phyloP scores from a whole-genome alignment of 2,888 invertebrate genomes.

The Tillus elongatus region DNA sequence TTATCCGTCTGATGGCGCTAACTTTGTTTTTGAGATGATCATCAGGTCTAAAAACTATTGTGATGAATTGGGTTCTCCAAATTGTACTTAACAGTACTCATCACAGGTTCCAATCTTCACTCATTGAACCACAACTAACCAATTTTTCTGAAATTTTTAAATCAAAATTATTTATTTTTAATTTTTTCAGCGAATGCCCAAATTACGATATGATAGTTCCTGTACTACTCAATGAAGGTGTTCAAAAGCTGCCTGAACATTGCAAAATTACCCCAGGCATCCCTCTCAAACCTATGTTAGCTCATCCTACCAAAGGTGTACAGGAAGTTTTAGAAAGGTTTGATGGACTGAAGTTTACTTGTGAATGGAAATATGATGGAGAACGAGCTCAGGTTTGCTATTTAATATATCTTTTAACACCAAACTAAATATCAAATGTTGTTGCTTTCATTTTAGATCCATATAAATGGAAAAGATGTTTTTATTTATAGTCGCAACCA shows the following conservation, averaged over 20 bases:
- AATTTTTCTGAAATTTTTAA: too few species aligned
- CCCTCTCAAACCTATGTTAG: constrained; percentile 97
- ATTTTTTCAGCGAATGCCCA: constrained; percentile 78
- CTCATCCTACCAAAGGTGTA: constrained; percentile 94
- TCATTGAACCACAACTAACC: too few species aligned
- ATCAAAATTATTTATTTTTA: constrained; percentile 29
- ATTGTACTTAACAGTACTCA: too few species aligned
- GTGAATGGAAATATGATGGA: constrained; percentile 99
- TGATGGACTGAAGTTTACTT: constrained; percentile 75
- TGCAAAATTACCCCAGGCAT: constrained; percentile 87
- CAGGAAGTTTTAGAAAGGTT: constrained; percentile 73
- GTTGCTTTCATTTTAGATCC: constrained; percentile 50
- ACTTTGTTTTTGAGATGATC: too few species aligned
- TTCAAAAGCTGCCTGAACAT: constrained; percentile 60
- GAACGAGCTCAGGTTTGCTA: constrained; percentile 81
- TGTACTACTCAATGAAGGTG: constrained; percentile 67
- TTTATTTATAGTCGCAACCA: constrained; percentile 92
- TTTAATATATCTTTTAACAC: background rate
- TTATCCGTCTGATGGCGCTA: too few species aligned
- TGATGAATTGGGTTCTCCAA: too few species aligned
- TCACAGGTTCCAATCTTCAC: too few species aligned
- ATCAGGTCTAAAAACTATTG: too few species aligned
- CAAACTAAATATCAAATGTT: background rate
- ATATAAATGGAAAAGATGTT: constrained; percentile 61
- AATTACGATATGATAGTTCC: constrained; percentile 81